Base-by-base conservation (phyloP, 2,113 vertebrate genomes). In the Chitala chitala region DNA sequence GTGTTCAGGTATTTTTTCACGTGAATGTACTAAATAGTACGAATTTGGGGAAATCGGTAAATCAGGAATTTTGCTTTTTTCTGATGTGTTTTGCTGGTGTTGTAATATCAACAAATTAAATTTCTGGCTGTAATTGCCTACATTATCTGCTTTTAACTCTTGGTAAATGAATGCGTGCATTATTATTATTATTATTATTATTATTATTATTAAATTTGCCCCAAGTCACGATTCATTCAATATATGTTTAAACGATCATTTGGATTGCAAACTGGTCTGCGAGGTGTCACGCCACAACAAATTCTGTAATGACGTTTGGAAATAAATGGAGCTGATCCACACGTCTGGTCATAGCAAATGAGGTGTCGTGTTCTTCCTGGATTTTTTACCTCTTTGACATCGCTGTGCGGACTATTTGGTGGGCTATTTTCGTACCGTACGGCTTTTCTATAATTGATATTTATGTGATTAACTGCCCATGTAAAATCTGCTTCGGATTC, bases 301-400 rank as follows among this genome's bases (percentile, higher is more conserved):
- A 50, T 72, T 22, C 63, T 50, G 15, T 33, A 58, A 48, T 59
- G 7, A 54, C 68, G 36, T 71, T 38, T 7, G n/a, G 71, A 66
- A 63, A 78, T 68, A 70, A 72, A 74, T 69, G 0, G 4, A 31
- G 58, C 40, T 3, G 29, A 66, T 65, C 29, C 26, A 36, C 68
- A 33, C 24, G 48, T 69, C 17, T 69, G 68, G 26, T 33, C 33
- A 3, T 51, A 33, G 29, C 46, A 33, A 51, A 51, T 51, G 44
- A 46, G 36, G 40, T 51, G 36, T 50, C 42, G 68, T 12, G 68
- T 33, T 51, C 24, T 46, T n/a, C 44, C 40, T 20, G 44, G 36
- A 40, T 40, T 66, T n/a, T n/a, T 44, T 26, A 46, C 59, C 33
- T 38, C 58, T 8, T 61, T 33, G 17, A 24, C 31, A 36, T 38